phyloP scores from a whole-genome alignment of 2,113 vertebrate species.

The Conger conger region DNA sequence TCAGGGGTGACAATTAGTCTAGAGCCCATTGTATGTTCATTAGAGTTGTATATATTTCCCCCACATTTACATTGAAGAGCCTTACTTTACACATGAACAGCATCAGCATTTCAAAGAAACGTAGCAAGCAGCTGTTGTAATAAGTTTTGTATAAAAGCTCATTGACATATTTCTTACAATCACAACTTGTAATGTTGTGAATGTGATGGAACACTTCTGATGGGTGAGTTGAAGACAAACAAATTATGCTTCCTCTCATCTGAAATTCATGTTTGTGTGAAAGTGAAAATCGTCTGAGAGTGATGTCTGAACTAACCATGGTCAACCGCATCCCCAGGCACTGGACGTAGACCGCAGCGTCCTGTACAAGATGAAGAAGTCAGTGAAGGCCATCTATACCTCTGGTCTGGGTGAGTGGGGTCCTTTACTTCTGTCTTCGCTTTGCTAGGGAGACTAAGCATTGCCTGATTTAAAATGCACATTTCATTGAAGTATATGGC shows the following conservation, averaged over 20 bases:
- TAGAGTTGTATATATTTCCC: not conserved
- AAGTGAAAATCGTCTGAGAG: too few species aligned
- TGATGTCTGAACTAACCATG: not conserved
- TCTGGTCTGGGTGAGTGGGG: slow-evolving; percentile 90
- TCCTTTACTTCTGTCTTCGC: not conserved
- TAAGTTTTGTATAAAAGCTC: too few species aligned
- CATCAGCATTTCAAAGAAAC: too few species aligned
- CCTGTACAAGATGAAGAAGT: slow-evolving; percentile 99
- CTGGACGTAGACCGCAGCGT: slow-evolving; percentile 96
- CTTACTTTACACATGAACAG: not conserved
- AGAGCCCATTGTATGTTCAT: too few species aligned
- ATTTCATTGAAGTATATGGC: too few species aligned
- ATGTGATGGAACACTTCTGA: too few species aligned
- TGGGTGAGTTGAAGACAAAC: too few species aligned
- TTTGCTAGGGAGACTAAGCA: not conserved
- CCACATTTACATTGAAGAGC: not conserved
- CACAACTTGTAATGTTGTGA: too few species aligned
- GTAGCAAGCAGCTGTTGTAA: too few species aligned
- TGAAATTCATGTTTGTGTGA: too few species aligned
- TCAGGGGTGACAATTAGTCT: too few species aligned
- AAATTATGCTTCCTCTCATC: too few species aligned
- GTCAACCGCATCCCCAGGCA: slow-evolving; percentile 67
- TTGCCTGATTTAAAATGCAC: not conserved
- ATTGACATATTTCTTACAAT: not conserved
- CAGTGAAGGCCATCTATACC: slow-evolving; percentile 94